phyloP scores from a whole-genome alignment of 1,140 invertebrate species.

The Drepana arcuata region DNA sequence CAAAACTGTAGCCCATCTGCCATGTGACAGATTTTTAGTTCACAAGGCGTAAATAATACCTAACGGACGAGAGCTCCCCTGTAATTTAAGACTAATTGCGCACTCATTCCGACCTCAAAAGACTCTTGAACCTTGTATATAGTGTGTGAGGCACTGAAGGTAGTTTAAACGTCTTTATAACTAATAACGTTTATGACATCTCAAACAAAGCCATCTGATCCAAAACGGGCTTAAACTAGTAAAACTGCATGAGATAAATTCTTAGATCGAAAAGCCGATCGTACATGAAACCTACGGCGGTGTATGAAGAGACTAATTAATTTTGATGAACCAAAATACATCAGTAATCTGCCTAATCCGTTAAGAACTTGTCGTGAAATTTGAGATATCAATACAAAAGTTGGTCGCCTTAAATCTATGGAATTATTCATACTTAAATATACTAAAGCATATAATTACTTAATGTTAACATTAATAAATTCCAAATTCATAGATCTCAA shows the following conservation, averaged over 20 bases:
- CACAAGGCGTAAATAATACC: slow-evolving; percentile 1
- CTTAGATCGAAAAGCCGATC: too few species aligned
- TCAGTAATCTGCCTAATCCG: too few species aligned
- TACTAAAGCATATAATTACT: too few species aligned
- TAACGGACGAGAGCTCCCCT: slow-evolving; percentile 5
- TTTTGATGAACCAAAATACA: too few species aligned
- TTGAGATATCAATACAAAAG: too few species aligned
- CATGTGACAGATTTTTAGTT: not conserved
- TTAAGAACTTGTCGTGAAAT: too few species aligned
- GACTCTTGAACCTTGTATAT: slow-evolving; percentile 12
- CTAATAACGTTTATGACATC: not conserved
- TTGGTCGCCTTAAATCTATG: too few species aligned
- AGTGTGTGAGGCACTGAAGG: not conserved
- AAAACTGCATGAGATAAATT: too few species aligned
- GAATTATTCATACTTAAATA: not conserved
- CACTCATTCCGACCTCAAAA: slow-evolving; percentile 12
- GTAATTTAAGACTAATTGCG: slow-evolving; percentile 27
- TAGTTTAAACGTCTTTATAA: not conserved
- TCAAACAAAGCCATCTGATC: not conserved
- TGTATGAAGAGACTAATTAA: too few species aligned
- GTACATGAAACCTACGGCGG: too few species aligned
- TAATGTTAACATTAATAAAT: too few species aligned
- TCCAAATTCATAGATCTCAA: not conserved
- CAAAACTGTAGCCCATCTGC: not conserved
- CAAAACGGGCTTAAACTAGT: not conserved